These are phyloP conservation scores for Gerris lacustris DNA, from an alignment of 2,888 invertebrate genomes.

Conservation along the genomic window DNA sequence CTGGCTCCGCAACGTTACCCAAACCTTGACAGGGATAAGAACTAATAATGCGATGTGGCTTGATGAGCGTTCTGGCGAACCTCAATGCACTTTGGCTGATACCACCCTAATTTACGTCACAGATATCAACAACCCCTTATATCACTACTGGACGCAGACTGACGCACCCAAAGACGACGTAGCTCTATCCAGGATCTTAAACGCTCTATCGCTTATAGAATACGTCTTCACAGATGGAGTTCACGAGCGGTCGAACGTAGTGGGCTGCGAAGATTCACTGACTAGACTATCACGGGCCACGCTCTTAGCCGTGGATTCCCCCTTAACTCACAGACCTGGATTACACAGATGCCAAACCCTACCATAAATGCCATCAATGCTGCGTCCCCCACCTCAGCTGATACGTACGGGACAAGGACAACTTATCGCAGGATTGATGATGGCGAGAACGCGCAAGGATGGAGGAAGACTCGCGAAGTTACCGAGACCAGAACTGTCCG, in stretches of 20 bases:
- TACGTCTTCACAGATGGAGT: background rate
- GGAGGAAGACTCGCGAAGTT: background rate
- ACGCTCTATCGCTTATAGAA: too few species aligned
- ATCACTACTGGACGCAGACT: too few species aligned
- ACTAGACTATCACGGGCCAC: background rate
- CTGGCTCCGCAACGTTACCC: too few species aligned
- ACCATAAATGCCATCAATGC: background rate
- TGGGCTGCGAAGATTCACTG: background rate
- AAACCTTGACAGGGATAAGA: too few species aligned
- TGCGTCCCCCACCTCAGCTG: background rate
- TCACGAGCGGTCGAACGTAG: background rate
- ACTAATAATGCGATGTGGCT: too few species aligned
- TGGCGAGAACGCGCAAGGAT: background rate
- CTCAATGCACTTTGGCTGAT: too few species aligned
- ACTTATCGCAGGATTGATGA: background rate
- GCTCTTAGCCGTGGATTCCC: background rate
- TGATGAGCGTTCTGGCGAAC: too few species aligned
- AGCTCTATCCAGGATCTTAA: too few species aligned
- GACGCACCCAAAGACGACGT: too few species aligned
- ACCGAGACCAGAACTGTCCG: background rate
- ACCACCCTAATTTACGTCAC: too few species aligned
- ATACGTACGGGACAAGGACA: background rate
- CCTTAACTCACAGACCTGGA: background rate
- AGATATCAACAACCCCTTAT: too few species aligned
- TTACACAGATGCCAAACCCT: background rate